These are phyloP conservation scores for Heteronetta atricapilla DNA, from an alignment of 2,113 vertebrate genomes.

Conservation along the genomic window DNA sequence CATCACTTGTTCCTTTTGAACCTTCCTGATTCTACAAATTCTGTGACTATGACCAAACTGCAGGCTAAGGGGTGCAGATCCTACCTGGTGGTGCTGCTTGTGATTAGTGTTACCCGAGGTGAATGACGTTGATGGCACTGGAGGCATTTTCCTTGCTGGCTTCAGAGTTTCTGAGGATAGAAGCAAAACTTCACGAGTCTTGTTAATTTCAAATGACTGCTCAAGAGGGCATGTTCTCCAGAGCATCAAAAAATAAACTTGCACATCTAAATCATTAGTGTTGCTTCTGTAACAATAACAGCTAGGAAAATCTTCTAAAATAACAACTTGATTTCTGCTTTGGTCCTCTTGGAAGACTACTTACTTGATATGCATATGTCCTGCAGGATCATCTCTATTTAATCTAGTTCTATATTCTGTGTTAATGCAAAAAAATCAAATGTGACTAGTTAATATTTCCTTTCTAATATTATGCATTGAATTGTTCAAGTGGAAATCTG, in stretches of 20 bases:
- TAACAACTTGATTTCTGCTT: neutral
- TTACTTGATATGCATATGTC: neutral
- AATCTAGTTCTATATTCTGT: neutral
- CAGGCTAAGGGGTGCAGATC: neutral
- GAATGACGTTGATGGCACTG: neutral
- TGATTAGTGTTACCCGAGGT: neutral
- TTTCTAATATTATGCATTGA: neutral
- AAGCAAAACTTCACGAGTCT: neutral
- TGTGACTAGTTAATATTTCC: neutral
- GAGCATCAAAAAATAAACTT: neutral
- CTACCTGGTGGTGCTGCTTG: neutral
- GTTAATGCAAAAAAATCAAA: neutral
- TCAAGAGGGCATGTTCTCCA: neutral
- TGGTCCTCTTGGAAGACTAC: neutral
- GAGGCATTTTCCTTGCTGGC: neutral
- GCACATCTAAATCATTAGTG: fast-evolving
- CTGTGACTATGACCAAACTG: neutral
- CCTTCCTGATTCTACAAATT: neutral
- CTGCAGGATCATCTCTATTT: neutral
- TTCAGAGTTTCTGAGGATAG: neutral
- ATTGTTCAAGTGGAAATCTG: neutral
- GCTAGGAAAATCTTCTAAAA: neutral
- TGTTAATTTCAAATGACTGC: neutral
- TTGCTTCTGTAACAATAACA: neutral
- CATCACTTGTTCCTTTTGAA: neutral